phyloP scores from a whole-genome alignment of 2,113 vertebrate species.

The Scomber colias region DNA sequence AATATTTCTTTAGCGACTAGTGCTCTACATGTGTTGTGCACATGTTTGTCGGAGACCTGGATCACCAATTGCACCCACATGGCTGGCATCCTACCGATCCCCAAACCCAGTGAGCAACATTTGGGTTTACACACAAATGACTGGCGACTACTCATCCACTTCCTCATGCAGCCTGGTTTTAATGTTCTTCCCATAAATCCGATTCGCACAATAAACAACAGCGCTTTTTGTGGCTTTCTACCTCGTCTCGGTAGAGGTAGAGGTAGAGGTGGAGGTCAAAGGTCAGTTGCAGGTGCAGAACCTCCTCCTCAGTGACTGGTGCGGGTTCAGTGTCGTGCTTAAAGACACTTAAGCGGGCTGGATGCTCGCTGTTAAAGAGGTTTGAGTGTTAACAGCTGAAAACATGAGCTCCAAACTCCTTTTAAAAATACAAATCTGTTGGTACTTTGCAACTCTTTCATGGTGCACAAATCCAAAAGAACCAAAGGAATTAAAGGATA shows the following conservation, averaged over 20 bases:
- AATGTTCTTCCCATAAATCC: constrained; percentile 1
- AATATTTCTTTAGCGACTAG: constrained; percentile 53
- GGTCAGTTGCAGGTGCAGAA: constrained; percentile 5
- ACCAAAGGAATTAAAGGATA: background rate
- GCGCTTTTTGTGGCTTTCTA: background rate
- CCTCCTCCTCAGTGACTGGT: background rate
- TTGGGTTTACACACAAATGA: constrained; percentile 12
- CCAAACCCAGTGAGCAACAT: constrained; percentile 15
- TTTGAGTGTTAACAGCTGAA: too few species aligned
- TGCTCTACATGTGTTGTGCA: constrained; percentile 57
- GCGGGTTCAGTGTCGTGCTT: background rate
- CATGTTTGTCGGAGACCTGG: constrained; percentile 42
- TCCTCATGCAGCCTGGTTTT: constrained; percentile 9
- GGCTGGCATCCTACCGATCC: background rate
- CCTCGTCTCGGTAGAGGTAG: background rate
- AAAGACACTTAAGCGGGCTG: background rate
- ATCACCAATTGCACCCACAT: constrained; percentile 37
- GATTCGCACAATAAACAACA: constrained; percentile 7
- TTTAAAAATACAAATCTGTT: background rate
- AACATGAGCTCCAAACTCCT: too few species aligned
- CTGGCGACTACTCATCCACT: constrained; percentile 13
- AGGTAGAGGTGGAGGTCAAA: background rate
- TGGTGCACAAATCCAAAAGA: background rate
- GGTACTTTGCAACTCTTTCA: background rate
- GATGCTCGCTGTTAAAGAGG: background rate